Evolutionary conservation across 2,888 invertebrate genomes (phyloP), one percentile per base, ranked within the genome.

Genomic region (Chrysopilus asiliformis): DNA sequence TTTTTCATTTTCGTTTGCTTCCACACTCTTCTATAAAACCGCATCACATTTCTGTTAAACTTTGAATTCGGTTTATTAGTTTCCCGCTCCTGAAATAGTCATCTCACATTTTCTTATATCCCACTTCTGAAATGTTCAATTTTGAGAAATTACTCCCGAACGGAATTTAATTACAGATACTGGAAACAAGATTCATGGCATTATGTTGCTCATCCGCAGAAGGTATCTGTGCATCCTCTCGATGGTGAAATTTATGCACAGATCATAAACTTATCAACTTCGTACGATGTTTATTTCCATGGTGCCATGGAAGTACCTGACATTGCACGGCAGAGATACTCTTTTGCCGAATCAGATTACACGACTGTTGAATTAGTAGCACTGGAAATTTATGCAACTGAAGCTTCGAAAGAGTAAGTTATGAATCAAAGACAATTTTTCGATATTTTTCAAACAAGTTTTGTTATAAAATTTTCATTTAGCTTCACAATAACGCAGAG

Each of bases 211-310:
- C 52, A 58, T 28, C 66, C 66, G 36, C 55, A 60, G 4, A 72
- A 62, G 0, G 63, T 75, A 28, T 68, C 65, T 24, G 72, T 80
- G 1, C 79, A 78, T 59, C 79, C 79, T 0, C 51, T 80, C 7
- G 79, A 80, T 49, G 80, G 81, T 0, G 79, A 80, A 59, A 74
- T 79, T n/a, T 79, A 79, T 53, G 74, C 76, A 1, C 77, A 79
- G 57, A 66, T 79, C n/a, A 72, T 77, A 38, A 77, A 79, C 48
- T 64, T 80, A 49, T 74, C 78, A 0, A 70, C 73, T 1, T 67
- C 72, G 8, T 79, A 76, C 49, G 66, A 71, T 52, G 79, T 79
- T 50, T 68, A 69, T 53, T 50, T 80, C 29, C 79, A 81, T 46
- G 76, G 77, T 1, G 72, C 79, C 0, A 61, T 68, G 17, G 81